These are phyloP conservation scores for Campylomormyrus tamandua DNA, from an alignment of 2,113 vertebrate species.

Conservation along the genomic window DNA sequence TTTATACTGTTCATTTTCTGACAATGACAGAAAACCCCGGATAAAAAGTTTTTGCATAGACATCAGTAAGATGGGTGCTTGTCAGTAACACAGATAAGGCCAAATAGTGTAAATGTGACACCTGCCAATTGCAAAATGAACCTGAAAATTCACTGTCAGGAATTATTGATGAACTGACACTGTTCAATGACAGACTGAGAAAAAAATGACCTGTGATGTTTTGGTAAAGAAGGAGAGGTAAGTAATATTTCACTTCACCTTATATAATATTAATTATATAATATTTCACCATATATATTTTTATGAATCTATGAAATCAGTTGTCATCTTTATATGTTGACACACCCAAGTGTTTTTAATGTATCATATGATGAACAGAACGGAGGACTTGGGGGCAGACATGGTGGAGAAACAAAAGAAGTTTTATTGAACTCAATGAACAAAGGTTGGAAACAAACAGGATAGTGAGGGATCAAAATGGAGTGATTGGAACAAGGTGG, in stretches of 20 bases:
- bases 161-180: neutral
- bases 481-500: neutral
- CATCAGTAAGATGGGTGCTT: neutral
- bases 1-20: neutral
- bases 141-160: neutral
- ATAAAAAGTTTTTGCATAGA: neutral
- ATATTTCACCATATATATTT: neutral
- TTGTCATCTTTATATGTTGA: neutral
- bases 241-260: neutral
- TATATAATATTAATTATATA: neutral
- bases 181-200: neutral
- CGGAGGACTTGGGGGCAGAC: neutral
- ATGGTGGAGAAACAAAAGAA: neutral
- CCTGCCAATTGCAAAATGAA: neutral
- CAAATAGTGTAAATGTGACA: slow-evolving; percentile 10
- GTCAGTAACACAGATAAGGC: neutral
- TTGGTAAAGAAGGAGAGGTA: neutral
- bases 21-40: neutral
- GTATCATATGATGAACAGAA: neutral
- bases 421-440: no score
- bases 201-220: neutral
- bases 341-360: neutral
- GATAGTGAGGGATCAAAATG: neutral
- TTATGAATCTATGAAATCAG: neutral
- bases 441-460: no score